A percentile compares a stretch with the other conserved stretches of the same genome.
Conservation (phyloP, 2,113 vertebrate genomes). For the Calidris pygmaea region DNA sequence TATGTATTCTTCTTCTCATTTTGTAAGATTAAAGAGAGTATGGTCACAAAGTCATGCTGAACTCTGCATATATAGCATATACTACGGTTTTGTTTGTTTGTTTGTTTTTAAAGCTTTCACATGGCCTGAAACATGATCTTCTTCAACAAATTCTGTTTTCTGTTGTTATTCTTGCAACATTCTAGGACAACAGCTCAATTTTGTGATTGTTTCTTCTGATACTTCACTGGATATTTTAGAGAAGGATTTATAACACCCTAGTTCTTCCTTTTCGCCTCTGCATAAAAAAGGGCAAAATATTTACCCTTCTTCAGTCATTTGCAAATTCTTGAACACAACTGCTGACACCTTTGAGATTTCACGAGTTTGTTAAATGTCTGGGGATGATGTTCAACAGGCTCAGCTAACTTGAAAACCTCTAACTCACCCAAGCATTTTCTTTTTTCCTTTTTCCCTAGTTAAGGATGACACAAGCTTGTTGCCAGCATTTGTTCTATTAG, state of each 20-base stretch:
- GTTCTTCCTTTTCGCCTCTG: neutral
- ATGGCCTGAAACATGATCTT: neutral
- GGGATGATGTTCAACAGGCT: neutral
- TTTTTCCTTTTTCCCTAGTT: neutral
- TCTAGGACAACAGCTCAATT: neutral
- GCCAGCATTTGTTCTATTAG: neutral
- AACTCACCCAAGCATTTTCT: neutral
- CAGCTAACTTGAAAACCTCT: neutral
- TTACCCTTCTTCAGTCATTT: neutral
- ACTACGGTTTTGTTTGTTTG: neutral
- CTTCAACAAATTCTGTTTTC: neutral
- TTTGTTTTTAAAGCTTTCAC: neutral
- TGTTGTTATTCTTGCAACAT: neutral
- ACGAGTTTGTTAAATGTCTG: neutral
- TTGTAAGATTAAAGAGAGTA: neutral
- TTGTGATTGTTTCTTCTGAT: neutral
- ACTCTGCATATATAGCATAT: neutral
- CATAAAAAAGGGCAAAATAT: neutral
- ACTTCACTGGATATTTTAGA: neutral
- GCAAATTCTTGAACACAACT: neutral
- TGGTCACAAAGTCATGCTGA: neutral
- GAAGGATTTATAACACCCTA: neutral
- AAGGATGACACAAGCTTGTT: neutral
- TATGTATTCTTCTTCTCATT: neutral
- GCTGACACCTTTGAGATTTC: neutral